These are phyloP conservation scores for Myiozetetes cayanensis DNA, from an alignment of 2,113 vertebrate genomes.

Conservation along the genomic window DNA sequence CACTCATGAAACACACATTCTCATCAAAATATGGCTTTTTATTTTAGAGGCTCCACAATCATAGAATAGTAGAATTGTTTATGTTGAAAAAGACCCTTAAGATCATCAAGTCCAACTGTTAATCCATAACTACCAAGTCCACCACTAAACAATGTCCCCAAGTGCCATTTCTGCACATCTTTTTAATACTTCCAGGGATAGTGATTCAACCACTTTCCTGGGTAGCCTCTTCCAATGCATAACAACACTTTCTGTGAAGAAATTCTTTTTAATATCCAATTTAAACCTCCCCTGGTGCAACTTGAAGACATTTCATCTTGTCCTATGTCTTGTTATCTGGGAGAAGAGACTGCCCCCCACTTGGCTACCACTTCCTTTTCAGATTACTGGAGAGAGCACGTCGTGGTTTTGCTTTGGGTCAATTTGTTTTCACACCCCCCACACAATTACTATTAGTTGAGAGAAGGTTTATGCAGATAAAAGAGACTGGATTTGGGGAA, in stretches of 20 bases:
- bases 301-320: neutral
- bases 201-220: neutral
- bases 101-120: neutral
- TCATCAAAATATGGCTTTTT: neutral
- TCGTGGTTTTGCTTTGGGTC: too few relatives aligned
- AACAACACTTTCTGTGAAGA: neutral
- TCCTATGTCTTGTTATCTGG: neutral
- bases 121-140: neutral
- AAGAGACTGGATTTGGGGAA: too few relatives aligned
- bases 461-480: too few relatives aligned
- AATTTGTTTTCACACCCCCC: too few relatives aligned
- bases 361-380: neutral
- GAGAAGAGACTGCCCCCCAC: neutral
- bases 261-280: neutral
- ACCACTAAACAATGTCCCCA: neutral
- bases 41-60: neutral
- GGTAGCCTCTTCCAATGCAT: neutral
- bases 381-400: neutral
- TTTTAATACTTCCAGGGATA: neutral
- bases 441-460: too few relatives aligned
- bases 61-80: neutral
- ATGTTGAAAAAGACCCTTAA: neutral
- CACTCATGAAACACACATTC: neutral
- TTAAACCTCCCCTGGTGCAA: neutral
- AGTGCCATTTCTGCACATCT: neutral